Evolutionary conservation across 2,888 invertebrate species (phyloP), one percentile per base, ranked within the genome.

Genomic region (Drosophila dives): DNA sequence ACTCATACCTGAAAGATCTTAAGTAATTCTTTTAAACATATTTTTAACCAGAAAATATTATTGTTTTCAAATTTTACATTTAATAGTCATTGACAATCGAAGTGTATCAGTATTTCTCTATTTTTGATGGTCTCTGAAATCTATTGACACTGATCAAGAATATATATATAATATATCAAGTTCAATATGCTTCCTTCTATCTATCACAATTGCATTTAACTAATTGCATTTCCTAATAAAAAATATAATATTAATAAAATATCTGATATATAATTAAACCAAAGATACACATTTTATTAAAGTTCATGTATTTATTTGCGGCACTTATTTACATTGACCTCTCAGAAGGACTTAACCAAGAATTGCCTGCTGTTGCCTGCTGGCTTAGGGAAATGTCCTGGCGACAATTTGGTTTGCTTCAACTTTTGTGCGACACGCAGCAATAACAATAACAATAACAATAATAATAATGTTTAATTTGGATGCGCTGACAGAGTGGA

Each of bases 401-500:
- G 32, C 34, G 36, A 34, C 49, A 54, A 59, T 65, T 49, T 50
- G 20, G 45, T 50, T 45, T 26, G 36, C 45, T 64, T 64, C 26
- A 51, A 53, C 26, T 77, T 56, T 23, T 45, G 26, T 15, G 50
- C 58, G 26, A 69, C 72, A 73, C 64, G 70, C 29, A 23, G 49
- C 62, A 73, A 64, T 76, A 65, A 23, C 15, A 23, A 45, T 45
- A 45, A 29, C 29, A 29, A 29, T 45, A 45, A 29, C 29, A 29
- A 29, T 45, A 45, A 77, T 63, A 73, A 77, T 79, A 80, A 80
- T 73, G 64, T 63, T 70, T 75, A 70, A 77, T 72, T 70, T 75
- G 75, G 69, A 64, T 70, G 75, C 56, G 40, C 12, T 29, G 56
- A 49, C 72, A 65, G 34, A 29, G 33, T 11, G 8, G 29, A n/a